Base-by-base conservation (phyloP, 2,113 vertebrate genomes). In the Raja brachyura region DNA sequence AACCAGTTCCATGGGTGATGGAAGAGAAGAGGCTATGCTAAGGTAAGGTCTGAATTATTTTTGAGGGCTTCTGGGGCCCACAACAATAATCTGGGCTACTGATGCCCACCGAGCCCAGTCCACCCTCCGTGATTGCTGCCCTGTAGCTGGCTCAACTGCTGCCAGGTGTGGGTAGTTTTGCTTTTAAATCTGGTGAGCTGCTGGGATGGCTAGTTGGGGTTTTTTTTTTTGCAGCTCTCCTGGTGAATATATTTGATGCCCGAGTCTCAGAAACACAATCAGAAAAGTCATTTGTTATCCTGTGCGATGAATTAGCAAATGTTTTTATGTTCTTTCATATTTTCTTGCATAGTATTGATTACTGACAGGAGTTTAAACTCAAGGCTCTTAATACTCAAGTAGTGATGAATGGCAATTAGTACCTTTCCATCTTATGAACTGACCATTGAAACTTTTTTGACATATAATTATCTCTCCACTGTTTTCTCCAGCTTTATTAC, bases 401-500 rank as follows among this genome's bases (percentile, higher is more conserved):
- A 28, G 59, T 63, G 28, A 28, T 31, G 28, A 86, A n/a, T 61
- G n/a, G 56, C 31, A 86, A 66, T 31, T 31, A 31, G 5, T 61
- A 88, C n/a, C 59, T 28, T 48, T 48, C 39, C 18, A 61, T 48
- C 59, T 88, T 88, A 18, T 13, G 5, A 61, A 86, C 18, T 88
- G 28, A 63, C 5, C 63, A 0, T 56, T n/a, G n/a, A 59, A 88
- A 63, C 0, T 83, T 28, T 79, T 79, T 78, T 25, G 54, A 8
- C 61, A 63, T 63, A 14, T n/a, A 88, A 63, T 88, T 88, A 88
- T 66, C 20, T 70, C 13, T 54, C 22, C 54, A 48, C n/a, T 70
- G 59, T 93, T n/a, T 94, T 93, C 94, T 94, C 5, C 96, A 99
- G 98, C 97, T 99, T 94, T 97, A 98, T 95, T 99, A 98, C 94